phyloP scores from a whole-genome alignment of 2,113 vertebrate genomes.

The Symphodus melops region DNA sequence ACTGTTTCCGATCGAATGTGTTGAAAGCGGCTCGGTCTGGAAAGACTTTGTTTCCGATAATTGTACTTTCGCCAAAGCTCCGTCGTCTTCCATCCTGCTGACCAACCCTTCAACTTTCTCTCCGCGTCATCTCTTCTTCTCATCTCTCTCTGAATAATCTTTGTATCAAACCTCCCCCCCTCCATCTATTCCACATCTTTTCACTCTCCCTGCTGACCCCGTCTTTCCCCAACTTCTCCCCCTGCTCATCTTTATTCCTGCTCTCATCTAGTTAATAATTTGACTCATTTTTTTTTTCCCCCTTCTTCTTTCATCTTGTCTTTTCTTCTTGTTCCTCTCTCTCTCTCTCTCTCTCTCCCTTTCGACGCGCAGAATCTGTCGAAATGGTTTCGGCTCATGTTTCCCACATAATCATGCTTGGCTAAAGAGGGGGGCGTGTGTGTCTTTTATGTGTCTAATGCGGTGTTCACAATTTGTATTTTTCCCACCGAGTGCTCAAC shows the following conservation, averaged over 20 bases:
- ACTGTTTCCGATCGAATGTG: not conserved
- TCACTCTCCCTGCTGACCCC: conserved; percentile 6
- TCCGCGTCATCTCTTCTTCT: not conserved
- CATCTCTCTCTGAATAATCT: conserved; percentile 29
- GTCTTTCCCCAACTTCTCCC: not conserved
- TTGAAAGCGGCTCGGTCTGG: not conserved
- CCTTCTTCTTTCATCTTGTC: conserved; percentile 31
- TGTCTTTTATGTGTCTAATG: not conserved
- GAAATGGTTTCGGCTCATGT: conserved; percentile 13
- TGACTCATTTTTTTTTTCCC: not conserved
- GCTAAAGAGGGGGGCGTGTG: not conserved
- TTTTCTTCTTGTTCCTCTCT: conserved; percentile 2
- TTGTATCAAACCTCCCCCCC: conserved; percentile 13
- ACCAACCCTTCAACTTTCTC: conserved; percentile 18
- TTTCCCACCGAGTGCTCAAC: not conserved
- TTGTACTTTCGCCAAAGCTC: not conserved
- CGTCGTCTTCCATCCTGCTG: not conserved
- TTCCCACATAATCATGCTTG: conserved; percentile 37
- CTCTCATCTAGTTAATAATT: conserved; percentile 44
- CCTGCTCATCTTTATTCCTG: conserved; percentile 47
- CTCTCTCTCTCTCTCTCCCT: conserved; percentile 19
- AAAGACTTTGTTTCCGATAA: not conserved
- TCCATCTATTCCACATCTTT: not conserved
- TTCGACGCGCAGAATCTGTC: conserved; percentile 32
- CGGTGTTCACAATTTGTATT: conserved; percentile 4